phyloP scores from a whole-genome alignment of 2,888 invertebrate genomes.

The Fabriciana adippe region DNA sequence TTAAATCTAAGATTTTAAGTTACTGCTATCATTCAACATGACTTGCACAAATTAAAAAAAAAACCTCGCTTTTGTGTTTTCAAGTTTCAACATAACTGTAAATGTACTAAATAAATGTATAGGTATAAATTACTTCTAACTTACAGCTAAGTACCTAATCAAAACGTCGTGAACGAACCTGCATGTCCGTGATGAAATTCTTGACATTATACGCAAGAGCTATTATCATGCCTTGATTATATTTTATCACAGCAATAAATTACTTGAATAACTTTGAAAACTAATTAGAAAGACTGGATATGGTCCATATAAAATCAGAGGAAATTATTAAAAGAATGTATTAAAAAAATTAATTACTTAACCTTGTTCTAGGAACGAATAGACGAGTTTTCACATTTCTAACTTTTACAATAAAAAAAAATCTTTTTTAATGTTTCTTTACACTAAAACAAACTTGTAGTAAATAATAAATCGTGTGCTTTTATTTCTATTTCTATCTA shows the following conservation, averaged over 20 bases:
- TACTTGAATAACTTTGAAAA: constrained; percentile 15
- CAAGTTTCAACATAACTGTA: background rate
- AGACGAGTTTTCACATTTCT: no score
- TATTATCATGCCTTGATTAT: constrained; percentile 26
- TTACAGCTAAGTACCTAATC: constrained; percentile 3
- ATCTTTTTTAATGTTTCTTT: no score
- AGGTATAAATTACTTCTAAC: background rate
- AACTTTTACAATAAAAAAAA: no score
- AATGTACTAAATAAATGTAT: constrained; percentile 1
- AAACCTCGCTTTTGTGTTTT: background rate
- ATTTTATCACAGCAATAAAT: constrained; percentile 26
- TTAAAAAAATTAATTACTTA: background rate
- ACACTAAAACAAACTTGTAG: no score
- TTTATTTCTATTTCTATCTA: no score
- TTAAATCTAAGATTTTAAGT: no score
- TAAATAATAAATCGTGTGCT: no score
- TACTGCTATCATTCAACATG: no score
- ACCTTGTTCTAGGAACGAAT: background rate
- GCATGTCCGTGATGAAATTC: constrained; percentile 26
- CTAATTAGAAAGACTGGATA: constrained; percentile 7
- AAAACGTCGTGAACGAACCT: constrained; percentile 19
- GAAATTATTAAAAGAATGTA: background rate
- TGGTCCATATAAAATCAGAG: background rate
- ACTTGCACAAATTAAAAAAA: background rate
- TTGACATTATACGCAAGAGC: constrained; percentile 23